Base-by-base conservation (phyloP, 2,113 vertebrate species). In the Hydrochoerus hydrochaeris region DNA sequence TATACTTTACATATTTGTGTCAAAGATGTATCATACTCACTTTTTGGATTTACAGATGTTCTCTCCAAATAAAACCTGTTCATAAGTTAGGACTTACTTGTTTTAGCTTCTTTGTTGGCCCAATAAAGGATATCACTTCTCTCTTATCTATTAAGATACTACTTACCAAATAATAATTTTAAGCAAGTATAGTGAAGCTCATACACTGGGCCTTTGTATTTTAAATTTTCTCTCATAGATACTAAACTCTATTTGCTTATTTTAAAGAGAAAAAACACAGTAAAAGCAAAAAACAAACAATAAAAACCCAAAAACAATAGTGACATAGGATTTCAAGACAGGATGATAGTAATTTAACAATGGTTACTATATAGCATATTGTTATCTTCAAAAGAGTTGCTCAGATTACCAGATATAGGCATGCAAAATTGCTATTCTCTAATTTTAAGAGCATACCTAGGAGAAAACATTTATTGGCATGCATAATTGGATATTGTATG, bases 111-210 rank as follows among this genome's bases (percentile, higher is more conserved):
- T 94, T 90, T 97, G 65, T 95, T 96, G 85, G 71, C 16, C 77
- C 92, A 95, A 58, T 92, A 94, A 94, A 88, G 80, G 57, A 4
- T 67, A 92, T 90, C 88, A 71, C 57, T 95, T 95, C 62, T 95
- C 62, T 82, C 85, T 82, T 94, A 90, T 88, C 82, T 94, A 38
- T 14, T 38, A 86, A 97, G 57, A 95, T 85, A 91, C 65, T 77
- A 94, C 94, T 94, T 96, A 96, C 83, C 92, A 94, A 96, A 80
- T 96, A 95, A 91, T 96, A 93, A 96, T 97, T 95, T 90, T 96
- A 85, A 90, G 16, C 62, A 95, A 96, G 67, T 92, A 20, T 73
- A 91, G 63, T 49, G 44, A 65, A 93, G 54, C 75, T 94, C 67
- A 63, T 91, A 62, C 85, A 24, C 26, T 20, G 46, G 30, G 63